These are phyloP conservation scores for Gorsachius magnificus DNA, from an alignment of 2,797 vertebrate species.

Conservation along the genomic window DNA sequence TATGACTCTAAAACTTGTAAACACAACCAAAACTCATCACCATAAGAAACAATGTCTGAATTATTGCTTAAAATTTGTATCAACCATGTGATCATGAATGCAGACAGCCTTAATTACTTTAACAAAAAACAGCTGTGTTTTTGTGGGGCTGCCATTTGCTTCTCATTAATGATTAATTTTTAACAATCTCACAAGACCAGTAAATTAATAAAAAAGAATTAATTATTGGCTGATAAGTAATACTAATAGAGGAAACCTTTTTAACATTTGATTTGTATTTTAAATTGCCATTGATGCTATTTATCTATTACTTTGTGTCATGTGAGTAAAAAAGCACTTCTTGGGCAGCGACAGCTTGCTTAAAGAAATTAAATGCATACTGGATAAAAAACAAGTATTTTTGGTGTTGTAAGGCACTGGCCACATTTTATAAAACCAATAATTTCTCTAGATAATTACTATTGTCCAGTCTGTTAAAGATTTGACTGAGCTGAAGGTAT, in stretches of 20 bases:
- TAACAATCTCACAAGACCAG: constrained; percentile 29
- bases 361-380: background rate
- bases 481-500: background rate
- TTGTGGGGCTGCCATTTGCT: constrained; percentile 40
- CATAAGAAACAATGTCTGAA: constrained; percentile 49
- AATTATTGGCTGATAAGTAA: constrained; percentile 37
- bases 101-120: constrained; percentile 58
- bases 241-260: constrained; percentile 27
- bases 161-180: constrained; percentile 59
- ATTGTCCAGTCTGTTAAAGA: constrained; percentile 31
- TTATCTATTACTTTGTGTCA: background rate
- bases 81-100: constrained; percentile 32
- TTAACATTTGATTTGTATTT: background rate
- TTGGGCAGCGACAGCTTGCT: background rate
- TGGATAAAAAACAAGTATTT: background rate
- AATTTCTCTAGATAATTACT: constrained; percentile 48
- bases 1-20: constrained; percentile 16
- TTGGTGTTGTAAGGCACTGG: constrained; percentile 13
- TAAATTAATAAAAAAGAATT: constrained; percentile 52
- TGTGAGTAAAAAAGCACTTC: background rate
- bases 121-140: constrained; percentile 58
- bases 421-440: constrained; percentile 24
- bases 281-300: background rate
- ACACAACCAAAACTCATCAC: constrained; percentile 1
- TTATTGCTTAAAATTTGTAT: constrained; percentile 53